phyloP scores from a whole-genome alignment of 1,140 invertebrate species.

The Scaptomyza graminum region DNA sequence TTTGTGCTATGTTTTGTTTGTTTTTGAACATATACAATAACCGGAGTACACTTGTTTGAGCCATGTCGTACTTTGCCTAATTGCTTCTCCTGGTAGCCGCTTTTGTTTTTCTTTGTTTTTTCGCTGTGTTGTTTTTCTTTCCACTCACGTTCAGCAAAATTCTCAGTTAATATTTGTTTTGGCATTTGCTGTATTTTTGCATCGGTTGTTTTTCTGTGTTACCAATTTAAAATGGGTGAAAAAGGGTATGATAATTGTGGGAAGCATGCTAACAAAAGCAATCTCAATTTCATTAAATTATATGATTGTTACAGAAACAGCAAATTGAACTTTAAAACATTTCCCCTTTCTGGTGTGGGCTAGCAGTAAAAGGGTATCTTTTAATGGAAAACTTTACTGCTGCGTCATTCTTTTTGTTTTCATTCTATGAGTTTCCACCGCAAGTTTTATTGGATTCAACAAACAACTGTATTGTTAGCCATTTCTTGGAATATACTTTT shows the following conservation, averaged over 20 bases:
- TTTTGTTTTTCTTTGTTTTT: background rate
- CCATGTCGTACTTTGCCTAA: constrained; percentile 23
- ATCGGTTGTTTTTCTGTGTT: background rate
- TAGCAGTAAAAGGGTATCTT: background rate
- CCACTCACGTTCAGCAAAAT: background rate
- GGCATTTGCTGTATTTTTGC: constrained; percentile 12
- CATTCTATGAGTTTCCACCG: constrained; percentile 10
- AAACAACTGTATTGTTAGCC: constrained; percentile 18
- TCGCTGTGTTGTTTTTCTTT: background rate
- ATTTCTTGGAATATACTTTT: background rate
- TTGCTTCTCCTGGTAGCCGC: constrained; percentile 28
- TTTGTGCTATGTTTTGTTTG: too few species aligned
- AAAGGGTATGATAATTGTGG: background rate
- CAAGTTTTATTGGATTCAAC: constrained; percentile 28
- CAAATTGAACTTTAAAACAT: background rate
- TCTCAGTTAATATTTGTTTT: background rate
- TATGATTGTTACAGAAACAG: background rate
- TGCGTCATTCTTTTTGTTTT: too few species aligned
- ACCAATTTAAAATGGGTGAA: background rate
- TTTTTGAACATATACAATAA: too few species aligned
- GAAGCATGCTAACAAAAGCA: too few species aligned
- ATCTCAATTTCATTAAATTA: too few species aligned
- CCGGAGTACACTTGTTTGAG: constrained; percentile 2
- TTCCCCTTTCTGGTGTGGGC: background rate
- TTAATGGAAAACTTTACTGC: background rate